Evolutionary conservation across 2,797 vertebrate species (phyloP).

Genomic region (Lates japonicus): DNA sequence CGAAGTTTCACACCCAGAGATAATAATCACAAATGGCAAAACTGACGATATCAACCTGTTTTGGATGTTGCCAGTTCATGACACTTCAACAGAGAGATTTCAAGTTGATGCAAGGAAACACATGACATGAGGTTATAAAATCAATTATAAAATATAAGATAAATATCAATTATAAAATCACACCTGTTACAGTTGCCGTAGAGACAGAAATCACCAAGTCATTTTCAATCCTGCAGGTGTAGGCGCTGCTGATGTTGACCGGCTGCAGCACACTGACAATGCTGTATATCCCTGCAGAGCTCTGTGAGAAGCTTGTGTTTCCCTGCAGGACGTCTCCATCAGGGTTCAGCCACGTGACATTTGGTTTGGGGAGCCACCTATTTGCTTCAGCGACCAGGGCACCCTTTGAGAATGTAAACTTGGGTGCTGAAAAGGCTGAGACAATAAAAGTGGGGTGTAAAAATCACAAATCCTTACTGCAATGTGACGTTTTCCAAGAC

Average conservation of each 20-base stretch:
- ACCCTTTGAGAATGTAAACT: slow-evolving; percentile 60
- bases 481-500: background rate
- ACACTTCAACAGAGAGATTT: too few relatives aligned
- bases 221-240: slow-evolving; percentile 87
- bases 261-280: slow-evolving; percentile 79
- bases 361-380: slow-evolving; percentile 87
- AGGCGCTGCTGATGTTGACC: slow-evolving; percentile 70
- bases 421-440: slow-evolving; percentile 87
- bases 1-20: too few relatives aligned
- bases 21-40: too few relatives aligned
- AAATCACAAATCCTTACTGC: background rate
- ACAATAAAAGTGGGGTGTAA: background rate
- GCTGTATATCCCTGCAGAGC: slow-evolving; percentile 72
- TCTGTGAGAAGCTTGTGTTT: slow-evolving; percentile 60
- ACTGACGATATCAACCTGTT: background rate
- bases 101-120: background rate
- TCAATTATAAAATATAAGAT: too few relatives aligned
- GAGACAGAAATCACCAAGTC: slow-evolving; percentile 83
- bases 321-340: slow-evolving; percentile 36
- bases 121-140: too few relatives aligned
- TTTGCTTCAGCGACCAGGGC: slow-evolving; percentile 79
- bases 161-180: background rate
- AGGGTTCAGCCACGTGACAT: slow-evolving; percentile 79
- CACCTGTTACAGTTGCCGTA: slow-evolving; percentile 86
- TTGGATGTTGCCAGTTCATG: background rate